A percentile compares a stretch with the other conserved stretches of the same genome.
phyloP scores from a whole-genome alignment of 2,113 vertebrate species.

The Myiozetetes cayanensis region DNA sequence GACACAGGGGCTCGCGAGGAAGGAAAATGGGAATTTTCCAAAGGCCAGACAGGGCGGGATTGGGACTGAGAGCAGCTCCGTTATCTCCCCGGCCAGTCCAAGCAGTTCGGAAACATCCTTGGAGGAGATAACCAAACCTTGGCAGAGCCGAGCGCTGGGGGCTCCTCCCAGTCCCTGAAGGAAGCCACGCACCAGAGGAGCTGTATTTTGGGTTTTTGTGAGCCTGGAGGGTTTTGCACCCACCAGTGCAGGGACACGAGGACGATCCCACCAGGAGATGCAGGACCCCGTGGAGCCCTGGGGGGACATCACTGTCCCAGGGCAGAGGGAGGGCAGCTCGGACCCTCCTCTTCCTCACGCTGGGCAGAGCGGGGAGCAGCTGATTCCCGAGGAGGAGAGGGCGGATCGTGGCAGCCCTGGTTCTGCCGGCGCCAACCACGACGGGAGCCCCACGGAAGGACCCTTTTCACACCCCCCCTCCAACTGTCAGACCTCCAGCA shows the following conservation, averaged over 20 bases:
- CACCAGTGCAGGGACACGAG: accelerated
- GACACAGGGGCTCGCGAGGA: accelerated
- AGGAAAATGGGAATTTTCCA: neutral
- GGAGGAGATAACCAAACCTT: conserved; percentile 18
- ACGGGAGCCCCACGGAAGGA: accelerated
- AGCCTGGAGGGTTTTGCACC: neutral
- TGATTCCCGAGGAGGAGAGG: neutral
- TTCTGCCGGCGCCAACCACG: neutral
- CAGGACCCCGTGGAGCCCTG: neutral
- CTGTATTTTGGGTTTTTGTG: neutral
- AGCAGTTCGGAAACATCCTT: conserved; percentile 8
- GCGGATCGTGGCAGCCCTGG: neutral
- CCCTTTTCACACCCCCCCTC: neutral
- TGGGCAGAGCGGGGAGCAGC: neutral
- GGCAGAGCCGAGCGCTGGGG: neutral
- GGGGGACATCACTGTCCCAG: neutral
- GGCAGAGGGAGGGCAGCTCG: neutral
- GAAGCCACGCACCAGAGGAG: neutral
- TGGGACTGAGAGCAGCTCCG: neutral
- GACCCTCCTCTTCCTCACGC: neutral
- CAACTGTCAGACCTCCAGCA: neutral
- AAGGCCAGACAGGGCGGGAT: neutral
- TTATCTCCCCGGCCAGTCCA: neutral
- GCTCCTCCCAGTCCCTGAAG: conserved; percentile 2
- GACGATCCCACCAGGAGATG: accelerated